Base-by-base conservation (phyloP, 2,888 invertebrate species). In the Tenthredo distinguenda region DNA sequence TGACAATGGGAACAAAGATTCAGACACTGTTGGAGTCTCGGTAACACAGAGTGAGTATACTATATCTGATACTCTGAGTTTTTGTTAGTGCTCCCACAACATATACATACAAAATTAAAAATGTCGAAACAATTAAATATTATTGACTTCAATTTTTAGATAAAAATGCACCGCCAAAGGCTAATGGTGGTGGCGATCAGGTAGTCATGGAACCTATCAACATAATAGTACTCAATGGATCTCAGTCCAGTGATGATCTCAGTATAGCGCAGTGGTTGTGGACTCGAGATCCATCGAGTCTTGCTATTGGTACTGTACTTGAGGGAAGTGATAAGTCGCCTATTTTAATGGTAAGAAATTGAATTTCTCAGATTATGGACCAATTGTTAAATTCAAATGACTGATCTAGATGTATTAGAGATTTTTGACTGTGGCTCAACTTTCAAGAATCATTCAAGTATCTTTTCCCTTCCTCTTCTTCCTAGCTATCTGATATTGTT, bases 161-260 rank as follows among this genome's bases (percentile, higher is more conserved):
- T 93, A 96, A 97, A 93, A 99, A 99, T 94, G 96, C 97, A 86
- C 96, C 97, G 6, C 99, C 99, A 0, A 96, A 96, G 90, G 98
- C 99, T 0, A 96, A 97, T 92, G 98, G 97, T 0, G 98, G 98
- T 7, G 98, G 97, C 0, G 97, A 98, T 93, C 96, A 96, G 91
- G 96, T 96, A 21, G 94, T 98, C 0, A 95, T 96, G 72, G 94
- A 98, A 81, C 98, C 99, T 0, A 94, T 96, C 4, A 96, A 96
- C 62, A 96, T 97, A 26, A 95, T 99, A 10, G 95, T 96, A 79
- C 94, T 99, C 84, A 98, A 99, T 94, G 99, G 99, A 0, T 96
- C 97, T 0, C 95, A 95, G 87, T 99, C 99, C 0, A 96, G 95
- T 26, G 99, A 99, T 92, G 99, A 99, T 94, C 96, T 98, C 92